Percentiles rank a stretch among this genome's conserved stretches.
These are phyloP conservation scores for Scopus umbretta DNA, from an alignment of 2,113 vertebrate species.

Conservation along the genomic window DNA sequence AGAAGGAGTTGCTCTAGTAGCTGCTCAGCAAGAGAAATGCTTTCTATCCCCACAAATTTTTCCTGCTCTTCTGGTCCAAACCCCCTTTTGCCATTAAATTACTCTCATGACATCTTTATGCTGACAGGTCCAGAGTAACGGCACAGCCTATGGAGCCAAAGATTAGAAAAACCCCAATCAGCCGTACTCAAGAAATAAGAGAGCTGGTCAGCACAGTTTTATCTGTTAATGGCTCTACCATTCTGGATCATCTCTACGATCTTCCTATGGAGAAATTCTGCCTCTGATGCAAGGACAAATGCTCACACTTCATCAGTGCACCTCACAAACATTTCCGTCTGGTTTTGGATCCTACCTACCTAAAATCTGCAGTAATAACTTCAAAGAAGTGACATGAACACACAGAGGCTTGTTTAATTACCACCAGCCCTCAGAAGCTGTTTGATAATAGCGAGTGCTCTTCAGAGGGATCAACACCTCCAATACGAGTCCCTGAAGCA, in stretches of 20 bases:
- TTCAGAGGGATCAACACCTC: not conserved
- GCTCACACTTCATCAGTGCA: not conserved
- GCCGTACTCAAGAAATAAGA: not conserved
- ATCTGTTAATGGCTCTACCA: not conserved
- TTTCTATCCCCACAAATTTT: not conserved
- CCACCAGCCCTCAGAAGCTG: not conserved
- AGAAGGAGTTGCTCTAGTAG: not conserved
- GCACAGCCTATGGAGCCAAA: not conserved
- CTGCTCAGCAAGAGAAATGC: not conserved
- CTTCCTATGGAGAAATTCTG: not conserved
- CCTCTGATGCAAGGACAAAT: not conserved
- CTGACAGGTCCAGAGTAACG: not conserved
- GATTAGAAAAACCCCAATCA: not conserved
- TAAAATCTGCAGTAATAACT: not conserved
- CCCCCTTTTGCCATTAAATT: not conserved
- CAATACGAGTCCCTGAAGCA: not conserved
- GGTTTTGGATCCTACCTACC: not conserved
- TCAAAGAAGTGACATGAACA: not conserved
- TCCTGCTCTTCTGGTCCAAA: not conserved
- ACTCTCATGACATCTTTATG: not conserved
- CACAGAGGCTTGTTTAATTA: not conserved
- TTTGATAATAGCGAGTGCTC: not conserved
- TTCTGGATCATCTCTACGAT: not conserved
- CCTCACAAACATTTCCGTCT: not conserved
- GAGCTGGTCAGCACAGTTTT: not conserved